Evolutionary conservation across 2,888 invertebrate genomes (phyloP).

Genomic region (Cheilosia vernalis): DNA sequence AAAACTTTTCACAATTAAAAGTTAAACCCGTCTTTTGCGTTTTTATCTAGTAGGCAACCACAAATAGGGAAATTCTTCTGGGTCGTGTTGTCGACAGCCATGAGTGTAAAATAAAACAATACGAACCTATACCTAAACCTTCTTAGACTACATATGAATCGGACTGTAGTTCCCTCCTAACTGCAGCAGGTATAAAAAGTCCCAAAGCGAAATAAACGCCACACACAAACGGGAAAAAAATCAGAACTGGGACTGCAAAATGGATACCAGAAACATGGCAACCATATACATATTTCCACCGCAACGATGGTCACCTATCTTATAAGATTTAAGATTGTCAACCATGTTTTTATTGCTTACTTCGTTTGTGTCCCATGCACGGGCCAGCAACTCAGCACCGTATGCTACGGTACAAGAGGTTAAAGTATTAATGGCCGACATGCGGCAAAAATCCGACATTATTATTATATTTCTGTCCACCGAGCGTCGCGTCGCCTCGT

Average conservation of each 20-base stretch:
- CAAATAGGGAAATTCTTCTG: neutral
- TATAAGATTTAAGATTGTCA: constrained; percentile 75
- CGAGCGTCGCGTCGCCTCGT: constrained; percentile 38
- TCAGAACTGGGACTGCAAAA: constrained; percentile 57
- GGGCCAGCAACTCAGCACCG: constrained; percentile 43
- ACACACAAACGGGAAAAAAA: constrained; percentile 4
- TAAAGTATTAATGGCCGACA: constrained; percentile 75
- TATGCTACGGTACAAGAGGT: constrained; percentile 68
- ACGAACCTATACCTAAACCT: neutral
- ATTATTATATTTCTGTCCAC: constrained; percentile 64
- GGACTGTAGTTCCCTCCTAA: neutral
- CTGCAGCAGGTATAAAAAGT: constrained; percentile 22
- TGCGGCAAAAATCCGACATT: constrained; percentile 74
- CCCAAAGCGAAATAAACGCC: constrained; percentile 11
- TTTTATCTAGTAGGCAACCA: neutral
- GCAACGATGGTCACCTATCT: constrained; percentile 70
- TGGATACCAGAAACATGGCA: constrained; percentile 37
- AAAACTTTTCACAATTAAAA: constrained; percentile 12
- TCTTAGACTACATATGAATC: constrained; percentile 18
- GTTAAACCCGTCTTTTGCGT: constrained; percentile 9
- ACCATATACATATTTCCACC: constrained; percentile 1
- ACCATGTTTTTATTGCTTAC: constrained; percentile 75
- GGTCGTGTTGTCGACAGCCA: constrained; percentile 10
- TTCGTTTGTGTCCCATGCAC: constrained; percentile 70
- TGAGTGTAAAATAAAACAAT: constrained; percentile 32